A percentile compares a stretch with the other conserved stretches of the same genome.
Conservation (phyloP, 2,113 vertebrate genomes). For the Pollimyrus isidori region DNA sequence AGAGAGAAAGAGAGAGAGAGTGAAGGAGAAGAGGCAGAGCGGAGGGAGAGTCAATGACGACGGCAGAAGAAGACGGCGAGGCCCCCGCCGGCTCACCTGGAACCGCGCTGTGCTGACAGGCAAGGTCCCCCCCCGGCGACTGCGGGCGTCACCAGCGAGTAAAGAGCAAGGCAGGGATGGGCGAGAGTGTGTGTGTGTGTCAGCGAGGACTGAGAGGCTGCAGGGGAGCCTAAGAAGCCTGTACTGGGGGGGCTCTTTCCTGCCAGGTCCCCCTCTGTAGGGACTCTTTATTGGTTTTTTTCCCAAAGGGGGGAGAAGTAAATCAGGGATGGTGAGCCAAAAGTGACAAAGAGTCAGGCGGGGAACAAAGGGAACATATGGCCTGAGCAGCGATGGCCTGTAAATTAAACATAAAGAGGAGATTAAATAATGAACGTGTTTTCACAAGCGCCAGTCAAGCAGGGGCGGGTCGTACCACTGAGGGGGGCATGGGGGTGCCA, state of each 20-base stretch:
- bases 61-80: neutral
- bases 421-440: slow-evolving; percentile 66
- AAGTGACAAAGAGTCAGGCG: slow-evolving; percentile 58
- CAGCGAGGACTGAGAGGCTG: neutral
- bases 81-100: slow-evolving; percentile 25
- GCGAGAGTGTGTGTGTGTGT: slow-evolving; percentile 32
- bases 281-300: slow-evolving; percentile 31
- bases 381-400: slow-evolving; percentile 54
- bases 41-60: slow-evolving; percentile 23
- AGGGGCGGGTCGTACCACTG: slow-evolving; percentile 32
- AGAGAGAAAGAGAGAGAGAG: slow-evolving; percentile 28
- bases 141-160: neutral
- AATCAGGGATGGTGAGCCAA: slow-evolving; percentile 44
- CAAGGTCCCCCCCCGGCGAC: neutral
- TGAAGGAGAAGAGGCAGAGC: slow-evolving; percentile 16
- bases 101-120: slow-evolving; percentile 3
- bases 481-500: slow-evolving; percentile 3
- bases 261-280: slow-evolving; percentile 20
- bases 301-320: slow-evolving; percentile 24
- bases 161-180: slow-evolving; percentile 3
- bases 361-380: slow-evolving; percentile 62
- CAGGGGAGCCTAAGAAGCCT: slow-evolving; percentile 14
- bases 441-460: slow-evolving; percentile 44
- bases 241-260: slow-evolving; percentile 19
- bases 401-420: slow-evolving; percentile 69